A percentile compares a stretch with the other conserved stretches of the same genome.
Conservation (phyloP, 1,140 invertebrate genomes). For the Nilaparvata lugens region DNA sequence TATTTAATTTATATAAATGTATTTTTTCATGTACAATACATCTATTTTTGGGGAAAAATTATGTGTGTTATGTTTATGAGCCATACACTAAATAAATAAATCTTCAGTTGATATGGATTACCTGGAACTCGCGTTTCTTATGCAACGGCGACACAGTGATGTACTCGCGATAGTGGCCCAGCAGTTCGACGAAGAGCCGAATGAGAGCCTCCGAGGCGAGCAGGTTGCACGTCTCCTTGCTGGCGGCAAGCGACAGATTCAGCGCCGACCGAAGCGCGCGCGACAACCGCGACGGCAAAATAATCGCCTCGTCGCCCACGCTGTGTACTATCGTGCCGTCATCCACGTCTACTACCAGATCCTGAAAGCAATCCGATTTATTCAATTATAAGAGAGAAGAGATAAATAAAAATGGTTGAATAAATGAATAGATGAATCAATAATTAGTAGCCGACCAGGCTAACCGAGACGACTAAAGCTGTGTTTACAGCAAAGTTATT, state of each 20-base stretch:
- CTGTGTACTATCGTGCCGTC: conserved; percentile 41
- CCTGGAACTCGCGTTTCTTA: conserved; percentile 18
- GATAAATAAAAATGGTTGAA: too few species aligned
- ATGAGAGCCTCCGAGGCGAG: conserved; percentile 57
- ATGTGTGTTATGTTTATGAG: too few species aligned
- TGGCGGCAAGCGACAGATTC: conserved; percentile 43
- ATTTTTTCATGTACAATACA: too few species aligned
- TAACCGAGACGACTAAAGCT: too few species aligned
- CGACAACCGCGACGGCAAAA: conserved; percentile 49
- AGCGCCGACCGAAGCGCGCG: conserved; percentile 50
- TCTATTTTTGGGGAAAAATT: too few species aligned
- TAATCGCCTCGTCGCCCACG: conserved; percentile 51
- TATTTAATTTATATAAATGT: too few species aligned
- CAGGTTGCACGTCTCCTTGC: conserved; percentile 38
- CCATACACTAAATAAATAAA: too few species aligned
- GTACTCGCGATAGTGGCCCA: conserved; percentile 47
- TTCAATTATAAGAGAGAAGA: too few species aligned
- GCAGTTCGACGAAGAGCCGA: conserved; percentile 51
- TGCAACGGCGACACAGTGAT: conserved; percentile 13
- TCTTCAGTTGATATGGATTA: too few species aligned
- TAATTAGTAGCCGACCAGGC: too few species aligned
- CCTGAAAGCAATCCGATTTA: conserved; percentile 42
- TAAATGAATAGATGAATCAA: too few species aligned
- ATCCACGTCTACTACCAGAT: conserved; percentile 55
- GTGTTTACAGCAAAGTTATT: too few species aligned